Percentiles rank a stretch among this genome's conserved stretches.
Evolutionary conservation across 2,888 invertebrate genomes (phyloP).

Genomic region (Phyto melanocephala): DNA sequence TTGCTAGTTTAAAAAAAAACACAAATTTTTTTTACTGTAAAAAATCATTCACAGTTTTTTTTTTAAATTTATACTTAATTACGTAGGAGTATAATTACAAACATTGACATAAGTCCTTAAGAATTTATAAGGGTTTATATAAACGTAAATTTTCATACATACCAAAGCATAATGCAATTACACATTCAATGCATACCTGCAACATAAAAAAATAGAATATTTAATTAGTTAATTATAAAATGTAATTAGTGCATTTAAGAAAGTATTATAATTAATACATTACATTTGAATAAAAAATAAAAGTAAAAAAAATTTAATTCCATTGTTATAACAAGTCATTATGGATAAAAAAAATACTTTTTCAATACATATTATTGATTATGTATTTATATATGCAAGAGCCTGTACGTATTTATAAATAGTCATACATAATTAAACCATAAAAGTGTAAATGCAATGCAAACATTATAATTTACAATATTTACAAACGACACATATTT

Average conservation of each 20-base stretch:
- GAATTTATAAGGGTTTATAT: no score
- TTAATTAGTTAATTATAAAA: slow-evolving; percentile 19
- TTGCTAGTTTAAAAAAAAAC: no score
- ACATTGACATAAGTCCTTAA: no score
- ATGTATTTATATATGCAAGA: not conserved
- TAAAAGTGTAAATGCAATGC: not conserved
- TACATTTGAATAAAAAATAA: not conserved
- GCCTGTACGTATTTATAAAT: not conserved
- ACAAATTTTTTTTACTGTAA: no score
- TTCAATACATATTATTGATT: not conserved
- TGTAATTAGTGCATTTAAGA: not conserved
- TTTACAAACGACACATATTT: not conserved
- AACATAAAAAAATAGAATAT: not conserved
- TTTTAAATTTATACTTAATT: no score
- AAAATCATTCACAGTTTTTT: no score
- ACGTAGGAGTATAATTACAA: no score
- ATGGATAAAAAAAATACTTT: not conserved
- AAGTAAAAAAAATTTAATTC: not conserved
- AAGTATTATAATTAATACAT: not conserved
- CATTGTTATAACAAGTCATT: not conserved
- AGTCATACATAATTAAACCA: not conserved
- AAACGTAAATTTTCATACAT: not conserved
- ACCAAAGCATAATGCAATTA: not conserved
- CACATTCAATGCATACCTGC: slow-evolving; percentile 25
- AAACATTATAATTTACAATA: slow-evolving; percentile 6